Base-by-base conservation (phyloP, 2,113 vertebrate species). In the Syrmaticus mikado region DNA sequence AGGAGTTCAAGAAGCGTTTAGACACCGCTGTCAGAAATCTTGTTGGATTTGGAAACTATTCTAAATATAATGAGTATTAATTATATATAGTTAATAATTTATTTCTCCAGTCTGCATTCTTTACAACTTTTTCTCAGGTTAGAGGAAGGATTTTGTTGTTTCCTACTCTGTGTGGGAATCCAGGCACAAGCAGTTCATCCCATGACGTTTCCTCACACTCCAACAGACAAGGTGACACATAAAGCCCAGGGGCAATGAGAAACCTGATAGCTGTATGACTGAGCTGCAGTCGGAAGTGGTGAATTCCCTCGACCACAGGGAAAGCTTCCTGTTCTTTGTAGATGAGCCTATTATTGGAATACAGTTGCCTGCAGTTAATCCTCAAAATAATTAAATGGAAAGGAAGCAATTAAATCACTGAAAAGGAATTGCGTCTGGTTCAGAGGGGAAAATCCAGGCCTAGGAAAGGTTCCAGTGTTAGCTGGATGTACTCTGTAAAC, bases 281-380 rank as follows among this genome's bases (percentile, higher is more conserved):
- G 81, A 96, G 83, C 95, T 91, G 80, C n/a, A 96, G 88, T 96
- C 53, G 67, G 97, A 98, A 98, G 95, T 96, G 87, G 91, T 96
- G 89, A 97, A 97, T 97, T 97, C 97, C 91, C 95, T 96, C 25
- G 93, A 97, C 91, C 48, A 45, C 34, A 57, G 92, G 89, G 93
- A 95, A 94, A 83, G 96, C 97, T 98, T 98, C 97, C 97, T 98
- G 97, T 91, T 96, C 96, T 98, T 97, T 97, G 93, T 97, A 97
- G 95, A 97, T 96, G 96, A 96, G 85, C 91, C 96, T 97, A 97
- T 98, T 98, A 98, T 97, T 97, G 97, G 97, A 97, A 97, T 94
- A 97, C 97, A 98, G 96, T 98, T 98, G 97, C 93, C 94, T 95
- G 95, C 93, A 97, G 95, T 98, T 97, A 98, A 98, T 98, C 97